Conservation (phyloP, 92 coral and sea anemone genomes). For the Pocillopora grandis region DNA sequence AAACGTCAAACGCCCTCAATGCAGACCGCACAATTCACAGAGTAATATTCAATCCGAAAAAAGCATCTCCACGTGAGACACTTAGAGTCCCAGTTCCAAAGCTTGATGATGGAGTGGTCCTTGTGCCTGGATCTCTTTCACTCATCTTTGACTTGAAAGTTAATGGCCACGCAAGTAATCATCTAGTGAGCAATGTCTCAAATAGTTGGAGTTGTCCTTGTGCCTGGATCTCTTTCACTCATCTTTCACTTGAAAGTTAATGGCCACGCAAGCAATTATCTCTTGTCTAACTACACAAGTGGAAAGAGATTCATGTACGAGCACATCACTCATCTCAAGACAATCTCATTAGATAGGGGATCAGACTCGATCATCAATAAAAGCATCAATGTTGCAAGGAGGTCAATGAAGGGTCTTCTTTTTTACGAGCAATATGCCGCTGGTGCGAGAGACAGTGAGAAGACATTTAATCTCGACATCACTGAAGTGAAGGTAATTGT, state of each 20-base stretch:
- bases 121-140: neutral
- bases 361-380: neutral
- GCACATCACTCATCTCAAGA: neutral
- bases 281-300: neutral
- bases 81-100: slow-evolving; percentile 3
- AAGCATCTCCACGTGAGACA: slow-evolving; percentile 19
- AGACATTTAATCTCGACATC: neutral
- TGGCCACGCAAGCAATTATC: neutral
- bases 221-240: too few relatives aligned
- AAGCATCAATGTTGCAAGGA: neutral
- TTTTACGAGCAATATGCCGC: neutral
- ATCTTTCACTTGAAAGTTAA: neutral
- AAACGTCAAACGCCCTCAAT: slow-evolving; percentile 9
- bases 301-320: neutral
- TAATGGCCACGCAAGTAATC: slow-evolving; percentile 20
- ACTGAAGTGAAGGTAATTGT: too few relatives aligned
- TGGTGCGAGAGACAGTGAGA: neutral
- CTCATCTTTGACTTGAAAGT: slow-evolving; percentile 25
- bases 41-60: slow-evolving; percentile 18
- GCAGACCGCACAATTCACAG: slow-evolving; percentile 19
- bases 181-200: slow-evolving; percentile 21
- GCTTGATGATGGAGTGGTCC: slow-evolving; percentile 19
- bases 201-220: slow-evolving; percentile 5
- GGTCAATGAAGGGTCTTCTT: neutral
- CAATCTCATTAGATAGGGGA: neutral